Evolutionary conservation across 2,888 invertebrate species (phyloP).

Genomic region (Drosophila nr. perissopoda): DNA sequence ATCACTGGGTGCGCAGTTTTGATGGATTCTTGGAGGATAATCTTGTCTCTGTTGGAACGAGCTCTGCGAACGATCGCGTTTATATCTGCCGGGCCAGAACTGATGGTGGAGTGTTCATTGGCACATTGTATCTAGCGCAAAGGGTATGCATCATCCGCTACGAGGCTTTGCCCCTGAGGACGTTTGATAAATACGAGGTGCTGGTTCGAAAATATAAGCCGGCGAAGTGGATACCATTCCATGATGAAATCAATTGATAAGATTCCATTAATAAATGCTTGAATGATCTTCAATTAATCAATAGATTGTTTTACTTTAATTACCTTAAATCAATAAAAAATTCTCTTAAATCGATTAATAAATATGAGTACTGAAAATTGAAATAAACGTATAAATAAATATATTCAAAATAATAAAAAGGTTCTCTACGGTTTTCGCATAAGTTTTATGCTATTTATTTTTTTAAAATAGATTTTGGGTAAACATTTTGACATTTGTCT

Average conservation of each 20-base stretch:
- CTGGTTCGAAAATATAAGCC: slow-evolving; percentile 26
- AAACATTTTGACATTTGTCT: neutral
- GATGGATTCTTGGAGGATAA: slow-evolving; percentile 46
- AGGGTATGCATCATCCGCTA: slow-evolving; percentile 26
- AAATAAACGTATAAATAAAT: neutral
- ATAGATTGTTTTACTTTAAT: neutral
- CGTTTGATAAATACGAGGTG: slow-evolving; percentile 46
- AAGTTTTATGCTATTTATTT: neutral
- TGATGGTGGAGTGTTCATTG: slow-evolving; percentile 35
- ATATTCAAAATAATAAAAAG: neutral
- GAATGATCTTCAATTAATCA: neutral
- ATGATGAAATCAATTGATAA: neutral
- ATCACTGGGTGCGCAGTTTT: slow-evolving; percentile 50
- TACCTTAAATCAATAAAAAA: neutral
- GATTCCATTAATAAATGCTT: neutral
- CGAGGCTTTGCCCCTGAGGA: slow-evolving; percentile 14
- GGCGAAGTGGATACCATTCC: neutral
- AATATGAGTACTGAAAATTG: neutral
- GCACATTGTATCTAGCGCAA: slow-evolving; percentile 21
- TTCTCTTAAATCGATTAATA: neutral
- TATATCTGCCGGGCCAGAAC: slow-evolving; percentile 38
- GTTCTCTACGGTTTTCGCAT: too few relatives aligned
- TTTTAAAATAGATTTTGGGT: neutral
- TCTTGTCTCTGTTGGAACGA: slow-evolving; percentile 51
- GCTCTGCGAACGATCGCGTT: slow-evolving; percentile 26